Evolutionary conservation across 2,888 invertebrate species (phyloP).

Genomic region (Yponomeuta sedellus): DNA sequence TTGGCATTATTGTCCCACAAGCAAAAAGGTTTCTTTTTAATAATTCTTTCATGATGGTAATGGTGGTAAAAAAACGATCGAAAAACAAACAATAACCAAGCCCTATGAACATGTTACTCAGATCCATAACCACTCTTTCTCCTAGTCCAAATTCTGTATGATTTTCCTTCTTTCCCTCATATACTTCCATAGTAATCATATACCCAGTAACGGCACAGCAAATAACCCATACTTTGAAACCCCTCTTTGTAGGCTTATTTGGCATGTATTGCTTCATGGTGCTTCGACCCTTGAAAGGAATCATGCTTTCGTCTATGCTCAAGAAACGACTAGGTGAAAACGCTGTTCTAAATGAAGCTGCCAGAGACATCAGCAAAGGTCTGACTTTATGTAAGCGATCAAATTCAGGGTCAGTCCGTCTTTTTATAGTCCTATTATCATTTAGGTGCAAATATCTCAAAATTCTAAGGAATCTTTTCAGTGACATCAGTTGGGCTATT

Average conservation of each 20-base stretch:
- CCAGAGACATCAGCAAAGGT: constrained; percentile 3
- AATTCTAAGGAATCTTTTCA: constrained; percentile 15
- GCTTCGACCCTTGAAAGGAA: constrained; percentile 18
- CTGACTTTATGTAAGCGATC: constrained; percentile 15
- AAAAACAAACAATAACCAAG: constrained; percentile 17
- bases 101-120: constrained; percentile 11
- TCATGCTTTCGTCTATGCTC: constrained; percentile 16
- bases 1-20: constrained; percentile 15
- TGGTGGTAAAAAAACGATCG: constrained; percentile 13
- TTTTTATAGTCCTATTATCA: constrained; percentile 14
- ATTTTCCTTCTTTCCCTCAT: constrained; percentile 10
- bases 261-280: constrained; percentile 20
- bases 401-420: constrained; percentile 12
- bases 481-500: constrained; percentile 13
- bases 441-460: constrained; percentile 13
- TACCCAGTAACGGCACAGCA: constrained; percentile 17
- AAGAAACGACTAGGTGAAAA: constrained; percentile 13
- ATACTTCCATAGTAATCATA: constrained; percentile 17
- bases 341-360: constrained; percentile 9
- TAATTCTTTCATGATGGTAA: constrained; percentile 4
- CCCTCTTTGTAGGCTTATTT: constrained; percentile 17
- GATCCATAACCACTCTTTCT: constrained; percentile 14
- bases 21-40: constrained; percentile 13
- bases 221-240: constrained; percentile 18
- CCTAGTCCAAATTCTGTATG: background rate